These are phyloP conservation scores for Octopus sinensis DNA, from an alignment of 1,140 invertebrate genomes.

Conservation along the genomic window DNA sequence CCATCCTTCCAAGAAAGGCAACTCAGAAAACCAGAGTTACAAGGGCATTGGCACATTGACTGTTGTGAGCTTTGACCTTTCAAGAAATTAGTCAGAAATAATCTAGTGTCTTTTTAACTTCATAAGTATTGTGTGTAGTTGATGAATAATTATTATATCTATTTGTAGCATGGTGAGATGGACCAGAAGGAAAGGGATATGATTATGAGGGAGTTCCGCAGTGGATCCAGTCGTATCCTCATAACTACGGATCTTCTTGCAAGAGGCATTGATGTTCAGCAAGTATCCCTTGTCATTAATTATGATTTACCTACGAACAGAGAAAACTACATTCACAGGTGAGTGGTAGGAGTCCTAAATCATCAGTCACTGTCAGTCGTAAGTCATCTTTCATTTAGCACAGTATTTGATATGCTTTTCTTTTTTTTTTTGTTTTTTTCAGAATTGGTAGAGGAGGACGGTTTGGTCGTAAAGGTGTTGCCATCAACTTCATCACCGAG, in stretches of 20 bases:
- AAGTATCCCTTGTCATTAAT: slow-evolving; percentile 96
- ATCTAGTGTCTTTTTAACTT: too few relatives aligned
- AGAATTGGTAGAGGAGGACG: slow-evolving; percentile 99
- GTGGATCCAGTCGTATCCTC: slow-evolving; percentile 91
- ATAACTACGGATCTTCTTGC: slow-evolving; percentile 95
- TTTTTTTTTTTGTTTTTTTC: slow-evolving; percentile 28
- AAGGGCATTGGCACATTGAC: too few relatives aligned
- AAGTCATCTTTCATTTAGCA: background rate
- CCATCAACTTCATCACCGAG: slow-evolving; percentile 96
- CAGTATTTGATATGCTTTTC: background rate
- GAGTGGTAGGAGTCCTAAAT: slow-evolving; percentile 29
- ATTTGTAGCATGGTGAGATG: slow-evolving; percentile 89
- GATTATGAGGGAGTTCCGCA: slow-evolving; percentile 96
- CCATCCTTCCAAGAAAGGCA: too few relatives aligned
- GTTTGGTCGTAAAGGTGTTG: slow-evolving; percentile 99
- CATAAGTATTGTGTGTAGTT: too few relatives aligned
- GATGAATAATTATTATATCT: background rate
- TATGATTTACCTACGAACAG: slow-evolving; percentile 95
- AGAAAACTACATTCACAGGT: slow-evolving; percentile 98
- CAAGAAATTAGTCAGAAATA: too few relatives aligned
- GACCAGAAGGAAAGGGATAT: slow-evolving; percentile 92
- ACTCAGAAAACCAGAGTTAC: too few relatives aligned
- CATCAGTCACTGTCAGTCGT: too few relatives aligned
- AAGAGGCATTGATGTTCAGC: slow-evolving; percentile 95
- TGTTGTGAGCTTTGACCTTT: too few relatives aligned